phyloP scores from a whole-genome alignment of 2,888 invertebrate genomes.

The Erynnis tages region DNA sequence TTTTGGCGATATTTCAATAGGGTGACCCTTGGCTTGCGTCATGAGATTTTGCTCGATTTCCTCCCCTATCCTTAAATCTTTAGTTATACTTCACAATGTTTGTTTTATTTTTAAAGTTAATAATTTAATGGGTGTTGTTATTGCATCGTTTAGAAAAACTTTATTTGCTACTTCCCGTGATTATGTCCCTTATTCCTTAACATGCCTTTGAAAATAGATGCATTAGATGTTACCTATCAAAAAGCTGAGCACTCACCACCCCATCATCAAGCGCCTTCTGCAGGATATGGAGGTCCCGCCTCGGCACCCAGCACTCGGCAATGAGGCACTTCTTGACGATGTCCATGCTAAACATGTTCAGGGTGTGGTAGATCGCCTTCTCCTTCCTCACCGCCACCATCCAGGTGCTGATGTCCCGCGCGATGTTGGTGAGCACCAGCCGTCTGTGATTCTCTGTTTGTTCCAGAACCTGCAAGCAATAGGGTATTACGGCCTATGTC shows the following conservation, averaged over 20 bases:
- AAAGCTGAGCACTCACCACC: slow-evolving; percentile 80
- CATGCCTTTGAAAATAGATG: too few relatives aligned
- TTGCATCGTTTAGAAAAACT: too few relatives aligned
- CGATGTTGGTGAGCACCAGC: slow-evolving; percentile 91
- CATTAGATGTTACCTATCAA: not conserved
- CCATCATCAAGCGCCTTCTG: slow-evolving; percentile 91
- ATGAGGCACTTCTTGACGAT: slow-evolving; percentile 94
- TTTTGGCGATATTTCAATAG: too few relatives aligned
- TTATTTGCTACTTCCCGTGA: too few relatives aligned
- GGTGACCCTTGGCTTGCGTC: too few relatives aligned
- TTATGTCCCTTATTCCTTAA: too few relatives aligned
- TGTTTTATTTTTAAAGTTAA: too few relatives aligned
- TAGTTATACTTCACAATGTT: too few relatives aligned
- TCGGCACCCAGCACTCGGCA: slow-evolving; percentile 94
- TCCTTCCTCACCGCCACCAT: slow-evolving; percentile 92
- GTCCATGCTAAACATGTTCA: slow-evolving; percentile 96
- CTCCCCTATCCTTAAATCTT: too few relatives aligned
- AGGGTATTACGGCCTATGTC: not conserved
- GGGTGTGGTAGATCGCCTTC: slow-evolving; percentile 96
- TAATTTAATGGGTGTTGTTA: too few relatives aligned
- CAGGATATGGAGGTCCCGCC: slow-evolving; percentile 85
- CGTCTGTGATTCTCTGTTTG: slow-evolving; percentile 95
- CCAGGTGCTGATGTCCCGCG: slow-evolving; percentile 94
- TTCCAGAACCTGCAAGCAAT: slow-evolving; percentile 84
- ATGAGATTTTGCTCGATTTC: too few relatives aligned